Percentiles rank a stretch among this genome's conserved stretches.
These are phyloP conservation scores for Trissolcus brochymenae DNA, from an alignment of 2,888 invertebrate genomes.

Conservation along the genomic window DNA sequence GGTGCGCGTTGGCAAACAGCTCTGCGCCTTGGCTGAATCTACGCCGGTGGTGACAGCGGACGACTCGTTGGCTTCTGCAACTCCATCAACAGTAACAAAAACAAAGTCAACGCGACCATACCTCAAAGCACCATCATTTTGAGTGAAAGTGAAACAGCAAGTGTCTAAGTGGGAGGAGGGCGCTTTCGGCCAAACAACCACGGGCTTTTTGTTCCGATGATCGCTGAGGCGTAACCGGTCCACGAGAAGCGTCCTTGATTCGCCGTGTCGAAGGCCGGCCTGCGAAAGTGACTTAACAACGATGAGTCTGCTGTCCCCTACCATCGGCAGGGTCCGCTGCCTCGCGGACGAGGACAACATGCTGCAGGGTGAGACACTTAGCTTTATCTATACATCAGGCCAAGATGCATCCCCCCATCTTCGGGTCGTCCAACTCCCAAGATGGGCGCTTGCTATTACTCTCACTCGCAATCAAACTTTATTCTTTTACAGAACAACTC, in stretches of 20 bases:
- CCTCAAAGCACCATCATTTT: neutral
- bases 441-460: too few species aligned
- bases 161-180: slow-evolving; percentile 29
- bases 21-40: slow-evolving; percentile 28
- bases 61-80: slow-evolving; percentile 30
- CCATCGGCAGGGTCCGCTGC: slow-evolving; percentile 68
- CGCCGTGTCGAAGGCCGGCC: slow-evolving; percentile 45
- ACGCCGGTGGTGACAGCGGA: slow-evolving; percentile 51
- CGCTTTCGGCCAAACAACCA: slow-evolving; percentile 39
- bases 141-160: slow-evolving; percentile 55
- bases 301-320: slow-evolving; percentile 73
- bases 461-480: too few species aligned
- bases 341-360: slow-evolving; percentile 75
- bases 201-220: slow-evolving; percentile 33
- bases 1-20: slow-evolving; percentile 40
- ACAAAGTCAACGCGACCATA: slow-evolving; percentile 6
- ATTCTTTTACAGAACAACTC: too few species aligned
- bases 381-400: neutral
- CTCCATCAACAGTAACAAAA: neutral
- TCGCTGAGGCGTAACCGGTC: slow-evolving; percentile 43
- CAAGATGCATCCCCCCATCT: too few species aligned
- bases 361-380: slow-evolving; percentile 73
- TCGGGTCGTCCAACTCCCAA: too few species aligned
- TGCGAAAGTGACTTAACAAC: slow-evolving; percentile 49
- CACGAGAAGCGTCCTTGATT: slow-evolving; percentile 50